Evolutionary conservation across 1,140 invertebrate species (phyloP), one percentile per base, ranked within the genome.

Genomic region (Drosophila bocki): DNA sequence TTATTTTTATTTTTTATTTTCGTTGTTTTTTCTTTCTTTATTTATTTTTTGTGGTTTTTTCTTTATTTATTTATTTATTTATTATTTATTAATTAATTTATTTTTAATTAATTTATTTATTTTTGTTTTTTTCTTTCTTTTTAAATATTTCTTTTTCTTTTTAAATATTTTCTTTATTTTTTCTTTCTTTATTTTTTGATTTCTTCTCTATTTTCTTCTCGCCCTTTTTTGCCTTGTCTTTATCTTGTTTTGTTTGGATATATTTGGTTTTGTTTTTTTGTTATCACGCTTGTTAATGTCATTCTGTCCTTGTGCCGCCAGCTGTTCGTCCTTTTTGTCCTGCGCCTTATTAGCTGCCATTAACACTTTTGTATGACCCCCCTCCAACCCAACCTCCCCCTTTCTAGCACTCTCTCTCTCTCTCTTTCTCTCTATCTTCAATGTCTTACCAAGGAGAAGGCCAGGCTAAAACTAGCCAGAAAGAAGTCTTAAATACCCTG

Each of bases 281-380:
- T 85, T 85, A 80, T 85, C 82, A 85, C 82, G 82, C 82, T 85
- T 85, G 82, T 85, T 85, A 85, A 85, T 85, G 82, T 78, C 78
- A 85, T 85, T 85, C 47, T 35, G 65, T 59, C 50, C 44, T 58
- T 61, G 56, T 53, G 59, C 44, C 65, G 45, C 51, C 58, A 37
- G 62, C 37, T 69, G 51, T 68, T 67, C 62, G 65, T 70, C 81
- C 82, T 65, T 81, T 85, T 70, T 45, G 67, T 33, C 69, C 75
- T 70, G 58, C 75, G 82, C 82, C 82, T 85, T 85, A 85, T 85
- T 85, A 85, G 82, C 82, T 69, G 75, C 82, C 82, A 85, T 85
- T 85, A 85, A 85, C 82, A 85, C 82, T 85, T 85, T 82, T 85
- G 82, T 56, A 54, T 74, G 67, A 60, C 69, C 60, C 9, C 32